Conservation (phyloP, 1,140 invertebrate genomes). For the Ceratitis capitata region DNA sequence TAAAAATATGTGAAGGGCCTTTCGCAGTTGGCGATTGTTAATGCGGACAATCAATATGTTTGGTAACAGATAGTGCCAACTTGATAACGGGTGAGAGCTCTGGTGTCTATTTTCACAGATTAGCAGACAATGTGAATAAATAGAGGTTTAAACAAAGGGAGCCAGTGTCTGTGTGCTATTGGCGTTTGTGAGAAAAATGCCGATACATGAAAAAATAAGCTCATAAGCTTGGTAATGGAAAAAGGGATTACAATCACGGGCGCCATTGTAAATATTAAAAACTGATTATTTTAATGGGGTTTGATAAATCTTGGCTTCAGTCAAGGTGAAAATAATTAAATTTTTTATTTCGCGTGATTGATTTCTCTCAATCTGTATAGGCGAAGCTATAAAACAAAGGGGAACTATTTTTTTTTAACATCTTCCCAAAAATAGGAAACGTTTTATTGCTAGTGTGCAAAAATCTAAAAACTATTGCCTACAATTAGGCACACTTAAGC, state of each 20-base stretch:
- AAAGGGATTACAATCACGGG: neutral
- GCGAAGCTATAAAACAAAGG: neutral
- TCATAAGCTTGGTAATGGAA: neutral
- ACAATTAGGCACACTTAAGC: neutral
- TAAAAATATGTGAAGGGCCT: neutral
- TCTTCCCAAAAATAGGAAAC: neutral
- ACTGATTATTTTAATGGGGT: neutral
- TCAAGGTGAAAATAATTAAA: neutral
- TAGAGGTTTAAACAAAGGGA: neutral
- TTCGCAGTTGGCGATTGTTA: neutral
- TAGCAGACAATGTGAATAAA: neutral
- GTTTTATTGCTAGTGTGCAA: neutral
- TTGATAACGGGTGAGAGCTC: neutral
- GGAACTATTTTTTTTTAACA: neutral
- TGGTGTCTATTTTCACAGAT: constrained; percentile 6
- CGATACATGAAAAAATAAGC: neutral
- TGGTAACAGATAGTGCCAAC: neutral
- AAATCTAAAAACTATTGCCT: neutral
- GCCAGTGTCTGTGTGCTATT: too few relatives aligned
- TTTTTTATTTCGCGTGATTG: too few relatives aligned
- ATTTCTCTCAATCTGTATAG: too few relatives aligned
- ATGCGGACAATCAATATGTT: neutral
- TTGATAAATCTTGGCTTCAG: neutral
- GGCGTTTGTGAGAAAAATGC: neutral
- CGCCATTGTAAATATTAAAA: neutral